Percentiles rank a stretch among this genome's conserved stretches.
These are phyloP conservation scores for Ceratoteleas bidentatus DNA, from an alignment of 1,140 invertebrate species.

Conservation along the genomic window DNA sequence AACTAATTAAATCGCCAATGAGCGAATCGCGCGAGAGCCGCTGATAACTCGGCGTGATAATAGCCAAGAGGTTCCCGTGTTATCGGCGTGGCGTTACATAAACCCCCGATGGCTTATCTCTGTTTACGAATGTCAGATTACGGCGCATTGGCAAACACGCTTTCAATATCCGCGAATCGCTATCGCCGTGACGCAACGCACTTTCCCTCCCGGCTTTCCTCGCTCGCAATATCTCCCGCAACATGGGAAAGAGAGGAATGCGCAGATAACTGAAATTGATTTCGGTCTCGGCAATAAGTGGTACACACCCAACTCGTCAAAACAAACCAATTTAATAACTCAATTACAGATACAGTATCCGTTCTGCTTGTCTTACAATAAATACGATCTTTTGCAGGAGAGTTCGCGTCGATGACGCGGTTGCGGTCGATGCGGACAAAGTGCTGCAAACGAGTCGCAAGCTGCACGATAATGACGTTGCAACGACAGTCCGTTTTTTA, in stretches of 20 bases:
- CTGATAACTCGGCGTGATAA: conserved; percentile 45
- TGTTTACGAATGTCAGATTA: conserved; percentile 53
- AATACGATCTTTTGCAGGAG: conserved; percentile 11
- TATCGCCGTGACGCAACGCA: conserved; percentile 33
- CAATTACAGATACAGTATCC: conserved; percentile 41
- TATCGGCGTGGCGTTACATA: conserved; percentile 43
- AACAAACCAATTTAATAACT: conserved; percentile 57
- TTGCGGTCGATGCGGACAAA: too few relatives aligned
- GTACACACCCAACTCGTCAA: conserved; percentile 40
- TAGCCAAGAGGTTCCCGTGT: conserved; percentile 38
- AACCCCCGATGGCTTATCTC: conserved; percentile 38
- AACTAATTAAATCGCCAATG: conserved; percentile 23
- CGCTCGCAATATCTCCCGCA: background rate
- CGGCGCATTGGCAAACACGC: conserved; percentile 24
- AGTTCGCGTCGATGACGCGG: background rate
- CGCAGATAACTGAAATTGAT: conserved; percentile 40
- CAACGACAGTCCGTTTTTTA: too few relatives aligned
- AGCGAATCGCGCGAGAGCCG: conserved; percentile 8
- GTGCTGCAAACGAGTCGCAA: too few relatives aligned
- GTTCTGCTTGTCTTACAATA: conserved; percentile 31
- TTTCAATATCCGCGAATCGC: conserved; percentile 25
- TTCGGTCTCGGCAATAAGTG: conserved; percentile 42
- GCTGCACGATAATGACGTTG: too few relatives aligned
- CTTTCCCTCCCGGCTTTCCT: conserved; percentile 29
- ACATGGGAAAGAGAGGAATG: conserved; percentile 6